These are phyloP conservation scores for Calliopsis andreniformis DNA, from an alignment of 1,140 invertebrate species.

Conservation along the genomic window DNA sequence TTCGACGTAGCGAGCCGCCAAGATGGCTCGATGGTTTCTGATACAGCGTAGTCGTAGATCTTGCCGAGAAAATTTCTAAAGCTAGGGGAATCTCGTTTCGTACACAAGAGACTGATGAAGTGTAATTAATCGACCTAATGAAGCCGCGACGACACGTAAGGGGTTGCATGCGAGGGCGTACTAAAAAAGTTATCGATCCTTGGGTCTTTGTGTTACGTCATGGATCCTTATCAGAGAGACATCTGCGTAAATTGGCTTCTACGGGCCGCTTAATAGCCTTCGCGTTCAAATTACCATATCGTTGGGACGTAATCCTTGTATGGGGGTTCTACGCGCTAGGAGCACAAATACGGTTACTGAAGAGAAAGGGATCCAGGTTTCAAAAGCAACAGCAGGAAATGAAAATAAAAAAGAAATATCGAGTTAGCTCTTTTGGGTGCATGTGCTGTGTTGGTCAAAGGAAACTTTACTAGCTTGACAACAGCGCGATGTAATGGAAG, in stretches of 20 bases:
- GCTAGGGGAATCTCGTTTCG: not conserved
- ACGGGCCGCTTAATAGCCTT: not conserved
- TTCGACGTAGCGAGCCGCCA: no score
- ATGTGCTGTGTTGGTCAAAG: no score
- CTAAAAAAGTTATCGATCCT: conserved; percentile 26
- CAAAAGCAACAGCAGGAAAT: no score
- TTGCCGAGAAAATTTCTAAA: not conserved
- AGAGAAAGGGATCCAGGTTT: no score
- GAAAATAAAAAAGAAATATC: no score
- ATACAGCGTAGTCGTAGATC: no score
- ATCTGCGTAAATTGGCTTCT: not conserved
- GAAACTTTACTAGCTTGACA: no score
- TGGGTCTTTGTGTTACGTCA: not conserved
- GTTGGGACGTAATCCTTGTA: not conserved
- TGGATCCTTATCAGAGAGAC: not conserved
- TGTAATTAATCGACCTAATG: not conserved
- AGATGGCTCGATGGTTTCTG: no score
- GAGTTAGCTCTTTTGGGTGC: no score
- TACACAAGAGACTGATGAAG: not conserved
- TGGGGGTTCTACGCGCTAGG: no score
- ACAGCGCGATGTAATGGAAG: no score
- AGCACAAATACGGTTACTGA: no score
- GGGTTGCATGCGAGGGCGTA: not conserved
- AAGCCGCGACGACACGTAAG: not conserved
- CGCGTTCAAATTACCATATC: not conserved